Conservation (phyloP, 2,113 vertebrate genomes). For the Calidris pugnax region DNA sequence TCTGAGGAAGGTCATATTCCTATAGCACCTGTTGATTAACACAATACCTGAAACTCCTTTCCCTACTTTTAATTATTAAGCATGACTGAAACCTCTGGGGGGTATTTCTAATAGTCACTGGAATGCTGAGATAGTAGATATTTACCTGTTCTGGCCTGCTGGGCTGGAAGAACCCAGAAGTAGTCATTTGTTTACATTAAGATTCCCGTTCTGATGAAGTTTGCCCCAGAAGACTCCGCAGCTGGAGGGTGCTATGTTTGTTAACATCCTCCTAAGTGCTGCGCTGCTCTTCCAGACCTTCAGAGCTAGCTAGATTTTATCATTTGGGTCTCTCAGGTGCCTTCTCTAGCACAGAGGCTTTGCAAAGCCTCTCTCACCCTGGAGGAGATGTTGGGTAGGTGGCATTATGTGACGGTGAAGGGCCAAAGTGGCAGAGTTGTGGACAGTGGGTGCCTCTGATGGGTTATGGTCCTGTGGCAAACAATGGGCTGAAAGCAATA, state of each 20-base stretch:
- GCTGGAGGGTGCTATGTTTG: not conserved
- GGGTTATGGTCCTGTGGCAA: not conserved
- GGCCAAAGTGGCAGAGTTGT: not conserved
- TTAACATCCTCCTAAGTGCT: not conserved
- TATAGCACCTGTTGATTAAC: slow-evolving; percentile 47
- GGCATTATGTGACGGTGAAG: not conserved
- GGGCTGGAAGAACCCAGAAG: not conserved
- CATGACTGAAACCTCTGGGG: slow-evolving; percentile 22
- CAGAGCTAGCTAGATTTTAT: not conserved
- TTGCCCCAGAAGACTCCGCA: not conserved
- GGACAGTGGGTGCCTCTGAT: not conserved
- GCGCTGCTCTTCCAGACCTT: not conserved
- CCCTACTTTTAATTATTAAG: slow-evolving; percentile 35
- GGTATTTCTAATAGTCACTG: slow-evolving; percentile 31
- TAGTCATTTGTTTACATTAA: slow-evolving; percentile 14
- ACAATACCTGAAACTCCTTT: not conserved
- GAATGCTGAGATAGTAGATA: slow-evolving; percentile 28
- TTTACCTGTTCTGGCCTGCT: slow-evolving; percentile 54
- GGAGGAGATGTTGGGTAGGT: not conserved
- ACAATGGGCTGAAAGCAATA: not conserved
- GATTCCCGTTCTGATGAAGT: not conserved
- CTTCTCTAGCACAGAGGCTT: not conserved
- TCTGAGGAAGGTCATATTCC: not conserved
- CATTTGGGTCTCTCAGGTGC: not conserved
- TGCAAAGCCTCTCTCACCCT: not conserved